These are phyloP conservation scores for Thalassarche chlororhynchos DNA, from an alignment of 2,113 vertebrate genomes.

Conservation along the genomic window DNA sequence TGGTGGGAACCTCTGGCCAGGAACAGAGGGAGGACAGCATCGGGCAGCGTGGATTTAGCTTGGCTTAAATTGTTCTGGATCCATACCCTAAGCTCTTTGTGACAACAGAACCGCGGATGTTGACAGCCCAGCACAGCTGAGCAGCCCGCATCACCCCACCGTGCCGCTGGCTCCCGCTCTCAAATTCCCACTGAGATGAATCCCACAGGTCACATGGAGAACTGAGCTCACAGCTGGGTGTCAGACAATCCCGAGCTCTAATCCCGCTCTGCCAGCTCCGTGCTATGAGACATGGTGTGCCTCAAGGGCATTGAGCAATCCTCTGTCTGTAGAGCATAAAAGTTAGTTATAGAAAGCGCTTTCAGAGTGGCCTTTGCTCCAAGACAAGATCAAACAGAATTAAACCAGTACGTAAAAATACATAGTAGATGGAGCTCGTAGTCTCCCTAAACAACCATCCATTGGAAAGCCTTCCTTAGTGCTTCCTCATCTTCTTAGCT, in stretches of 20 bases:
- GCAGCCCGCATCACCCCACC: not conserved
- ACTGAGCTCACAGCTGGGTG: constrained; percentile 22
- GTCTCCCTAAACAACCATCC: not conserved
- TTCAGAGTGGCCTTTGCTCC: not conserved
- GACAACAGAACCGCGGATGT: not conserved
- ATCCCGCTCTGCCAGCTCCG: not conserved
- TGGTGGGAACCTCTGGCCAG: not conserved
- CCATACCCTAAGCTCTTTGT: not conserved
- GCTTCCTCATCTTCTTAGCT: not conserved
- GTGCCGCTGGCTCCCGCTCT: not conserved
- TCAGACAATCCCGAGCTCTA: not conserved
- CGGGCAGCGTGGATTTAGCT: not conserved
- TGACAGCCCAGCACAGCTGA: constrained; percentile 27
- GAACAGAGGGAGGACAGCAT: not conserved
- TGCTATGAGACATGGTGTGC: not conserved
- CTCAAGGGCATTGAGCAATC: not conserved
- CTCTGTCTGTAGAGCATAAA: not conserved
- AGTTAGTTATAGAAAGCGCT: not conserved
- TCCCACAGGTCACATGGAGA: not conserved
- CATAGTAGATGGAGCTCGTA: not conserved
- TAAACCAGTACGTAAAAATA: not conserved
- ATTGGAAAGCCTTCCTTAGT: not conserved
- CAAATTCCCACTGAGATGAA: not conserved
- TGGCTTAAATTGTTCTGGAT: not conserved
- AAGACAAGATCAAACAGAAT: not conserved